These are phyloP conservation scores for Sinopyrophorus schimmeli DNA, from an alignment of 2,888 invertebrate species.

Conservation along the genomic window DNA sequence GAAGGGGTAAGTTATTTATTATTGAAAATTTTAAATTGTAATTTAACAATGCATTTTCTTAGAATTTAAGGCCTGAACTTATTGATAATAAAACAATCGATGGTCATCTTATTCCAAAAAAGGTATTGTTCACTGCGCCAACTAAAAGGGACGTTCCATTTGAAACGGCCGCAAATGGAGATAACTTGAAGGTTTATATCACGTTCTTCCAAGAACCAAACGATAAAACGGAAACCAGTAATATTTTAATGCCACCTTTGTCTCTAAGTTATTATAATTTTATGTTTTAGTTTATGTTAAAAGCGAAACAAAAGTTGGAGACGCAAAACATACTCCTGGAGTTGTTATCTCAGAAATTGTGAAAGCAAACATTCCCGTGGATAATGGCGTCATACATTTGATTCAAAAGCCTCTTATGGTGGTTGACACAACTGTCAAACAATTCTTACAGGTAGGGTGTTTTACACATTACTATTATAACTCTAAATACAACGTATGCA, in stretches of 20 bases:
- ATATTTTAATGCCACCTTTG: background rate
- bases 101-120: conserved; percentile 86
- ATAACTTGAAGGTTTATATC: conserved; percentile 81
- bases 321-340: conserved; percentile 76
- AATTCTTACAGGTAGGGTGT: conserved; percentile 86
- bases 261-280: background rate
- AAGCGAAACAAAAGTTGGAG: conserved; percentile 80
- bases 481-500: too few relatives aligned
- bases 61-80: conserved; percentile 58
- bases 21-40: conserved; percentile 2
- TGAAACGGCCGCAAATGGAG: conserved; percentile 79
- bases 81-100: conserved; percentile 85
- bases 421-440: conserved; percentile 83
- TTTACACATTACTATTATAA: too few relatives aligned
- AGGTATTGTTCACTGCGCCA: conserved; percentile 84
- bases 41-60: conserved; percentile 10
- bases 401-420: conserved; percentile 91
- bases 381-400: conserved; percentile 90
- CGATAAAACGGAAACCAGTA: conserved; percentile 67
- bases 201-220: conserved; percentile 75
- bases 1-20: conserved; percentile 67
- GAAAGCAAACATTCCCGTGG: conserved; percentile 87
- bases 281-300: conserved; percentile 74
- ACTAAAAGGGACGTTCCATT: conserved; percentile 74
- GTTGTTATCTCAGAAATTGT: conserved; percentile 88